Evolutionary conservation across 1,140 invertebrate genomes (phyloP).

Genomic region (Mya arenaria): DNA sequence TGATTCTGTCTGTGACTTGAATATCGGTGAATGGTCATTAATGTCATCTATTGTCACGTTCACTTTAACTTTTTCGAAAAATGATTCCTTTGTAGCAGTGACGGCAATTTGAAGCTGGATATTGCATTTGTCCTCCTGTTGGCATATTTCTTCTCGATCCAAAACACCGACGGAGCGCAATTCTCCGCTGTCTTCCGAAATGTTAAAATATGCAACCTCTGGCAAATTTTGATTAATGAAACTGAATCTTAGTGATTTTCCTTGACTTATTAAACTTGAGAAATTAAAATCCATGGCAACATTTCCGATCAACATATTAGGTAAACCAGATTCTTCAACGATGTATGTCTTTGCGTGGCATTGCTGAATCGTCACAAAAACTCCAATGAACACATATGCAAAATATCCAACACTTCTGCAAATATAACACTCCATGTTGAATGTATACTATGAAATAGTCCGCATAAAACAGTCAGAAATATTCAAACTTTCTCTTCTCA

Average conservation of each 20-base stretch:
- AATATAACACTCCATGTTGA: neutral
- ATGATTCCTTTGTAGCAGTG: conserved; percentile 26
- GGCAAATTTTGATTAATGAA: conserved; percentile 28
- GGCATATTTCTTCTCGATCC: conserved; percentile 44
- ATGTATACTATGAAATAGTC: neutral
- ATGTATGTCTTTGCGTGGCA: conserved; percentile 19
- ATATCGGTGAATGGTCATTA: conserved; percentile 50
- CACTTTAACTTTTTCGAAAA: conserved; percentile 48
- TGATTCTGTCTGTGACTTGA: neutral
- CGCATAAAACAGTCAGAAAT: too few relatives aligned
- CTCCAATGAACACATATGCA: neutral
- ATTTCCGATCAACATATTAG: conserved; percentile 43
- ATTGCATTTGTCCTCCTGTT: conserved; percentile 1
- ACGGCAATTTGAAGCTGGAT: conserved; percentile 40
- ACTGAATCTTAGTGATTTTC: conserved; percentile 47
- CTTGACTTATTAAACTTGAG: conserved; percentile 31
- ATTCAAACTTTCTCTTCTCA: too few relatives aligned
- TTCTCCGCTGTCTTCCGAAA: conserved; percentile 48
- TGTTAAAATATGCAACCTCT: conserved; percentile 40
- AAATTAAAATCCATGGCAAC: conserved; percentile 52
- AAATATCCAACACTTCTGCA: neutral
- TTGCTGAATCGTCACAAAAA: neutral
- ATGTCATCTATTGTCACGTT: conserved; percentile 46
- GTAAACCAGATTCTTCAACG: conserved; percentile 10
- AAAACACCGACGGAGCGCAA: conserved; percentile 37